Base-by-base conservation (phyloP, 2,113 vertebrate genomes). In the Grammomys dolichurus region DNA sequence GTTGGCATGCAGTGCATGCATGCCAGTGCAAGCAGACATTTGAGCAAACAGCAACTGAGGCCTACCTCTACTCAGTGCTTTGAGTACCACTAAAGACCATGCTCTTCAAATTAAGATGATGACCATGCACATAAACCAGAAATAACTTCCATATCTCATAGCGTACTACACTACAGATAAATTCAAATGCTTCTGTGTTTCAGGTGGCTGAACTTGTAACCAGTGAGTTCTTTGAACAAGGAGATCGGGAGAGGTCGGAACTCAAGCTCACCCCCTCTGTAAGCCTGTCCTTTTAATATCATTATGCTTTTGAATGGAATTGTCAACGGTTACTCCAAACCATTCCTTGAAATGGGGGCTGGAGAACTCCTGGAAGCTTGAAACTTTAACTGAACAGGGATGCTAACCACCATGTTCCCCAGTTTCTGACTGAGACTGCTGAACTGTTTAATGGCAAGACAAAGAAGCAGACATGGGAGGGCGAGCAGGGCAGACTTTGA, bases 171-270 rank as follows among this genome's bases (percentile, higher is more conserved):
- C 54, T 19, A 91, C 22, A 84, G 10, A 33, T 69, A 87, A 22
- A 70, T 93, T 78, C 58, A 92, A 95, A 78, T 91, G 33, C 65
- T 51, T 93, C 14, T 98, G 8, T 97, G 46, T 98, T 98, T 96
- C 98, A 99, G 99, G 99, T 99, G 95, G 99, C 99, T 76, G 99
- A 99, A 98, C 98, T 99, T 98, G 99, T 99, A 97, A 99, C 99
- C 95, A 99, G 99, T 16, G 99, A 99, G 98, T 99, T 99, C 98
- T 99, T 99, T 72, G 99, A 99, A 98, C 99, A 99, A 99, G 99
- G 99, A 87, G 99, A 99, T 98, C 98, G 99, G 98, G 99, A 99
- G 97, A 98, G 99, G 98, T 99, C 99, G 3, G 99, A 99, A 97
- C 99, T 99, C 97, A 99, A 99, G 98, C 99, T 99, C 97, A 99